Evolutionary conservation across 2,888 invertebrate genomes (phyloP).

Genomic region (Cheilosia soror): DNA sequence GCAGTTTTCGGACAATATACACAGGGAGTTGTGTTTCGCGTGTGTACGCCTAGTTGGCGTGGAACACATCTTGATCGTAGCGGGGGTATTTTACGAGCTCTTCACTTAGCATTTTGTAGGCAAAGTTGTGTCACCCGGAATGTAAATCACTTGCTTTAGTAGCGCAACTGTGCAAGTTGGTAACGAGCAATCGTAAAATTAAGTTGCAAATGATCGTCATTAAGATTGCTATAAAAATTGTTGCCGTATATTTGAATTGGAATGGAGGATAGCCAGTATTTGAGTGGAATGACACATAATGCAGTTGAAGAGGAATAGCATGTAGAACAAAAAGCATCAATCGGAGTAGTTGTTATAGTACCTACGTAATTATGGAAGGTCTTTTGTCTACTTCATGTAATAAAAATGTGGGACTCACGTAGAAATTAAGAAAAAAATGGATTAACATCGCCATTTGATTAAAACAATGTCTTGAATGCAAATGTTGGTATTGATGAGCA

Average conservation of each 20-base stretch:
- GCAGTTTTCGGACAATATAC: slow-evolving; percentile 20
- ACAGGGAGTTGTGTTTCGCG: slow-evolving; percentile 15
- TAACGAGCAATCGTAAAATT: slow-evolving; percentile 55
- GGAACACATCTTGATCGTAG: slow-evolving; percentile 40
- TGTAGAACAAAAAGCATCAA: too few species aligned
- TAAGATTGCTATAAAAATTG: slow-evolving; percentile 40
- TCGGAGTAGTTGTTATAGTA: too few species aligned
- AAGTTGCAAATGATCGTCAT: slow-evolving; percentile 59
- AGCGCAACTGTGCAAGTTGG: slow-evolving; percentile 24
- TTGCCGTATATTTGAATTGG: not conserved
- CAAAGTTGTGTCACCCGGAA: slow-evolving; percentile 44
- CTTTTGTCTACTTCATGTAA: too few species aligned
- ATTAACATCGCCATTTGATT: too few species aligned
- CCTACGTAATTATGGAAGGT: too few species aligned
- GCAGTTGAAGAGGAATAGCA: not conserved
- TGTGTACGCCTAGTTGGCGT: slow-evolving; percentile 44
- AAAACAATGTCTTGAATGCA: too few species aligned
- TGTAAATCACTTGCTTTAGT: slow-evolving; percentile 49
- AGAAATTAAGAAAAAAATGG: too few species aligned
- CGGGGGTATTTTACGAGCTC: slow-evolving; percentile 62
- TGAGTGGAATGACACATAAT: not conserved
- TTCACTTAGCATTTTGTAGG: slow-evolving; percentile 52
- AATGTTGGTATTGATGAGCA: too few species aligned
- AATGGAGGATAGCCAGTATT: not conserved
- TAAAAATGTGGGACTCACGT: too few species aligned